Evolutionary conservation across 2,113 vertebrate genomes (phyloP), one percentile per base, ranked within the genome.

Genomic region (Nycticorax nycticorax): DNA sequence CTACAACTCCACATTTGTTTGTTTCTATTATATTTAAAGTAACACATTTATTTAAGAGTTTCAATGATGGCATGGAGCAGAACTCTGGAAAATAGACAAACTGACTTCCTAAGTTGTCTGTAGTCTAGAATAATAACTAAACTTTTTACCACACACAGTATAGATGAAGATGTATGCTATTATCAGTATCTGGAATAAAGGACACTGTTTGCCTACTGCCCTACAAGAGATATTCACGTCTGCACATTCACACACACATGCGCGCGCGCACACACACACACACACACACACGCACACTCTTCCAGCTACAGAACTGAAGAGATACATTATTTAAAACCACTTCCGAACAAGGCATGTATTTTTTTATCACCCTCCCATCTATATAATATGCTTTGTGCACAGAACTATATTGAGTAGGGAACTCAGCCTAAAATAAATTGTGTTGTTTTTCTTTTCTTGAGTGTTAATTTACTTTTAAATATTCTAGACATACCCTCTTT

Each of bases 381-480:
- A 72, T 63, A 94, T 97, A 91, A 94, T 53, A 52, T 48, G 69
- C 35, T 96, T 97, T 96, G 62, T 89, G 39, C 74, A 72, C 26
- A 91, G 92, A 96, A 93, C 69, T 90, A 15, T 95, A 92, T 63
- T 95, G 82, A 93, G 62, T 45, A 83, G 45, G 12, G 64, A 96
- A 95, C 82, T 93, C 80, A 89, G 76, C 62, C 50, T 72, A 89
- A 96, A 68, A 91, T 85, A 96, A 91, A 96, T 94, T 59, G 18
- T 63, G 32, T 77, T 94, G 37, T 10, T 91, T 77, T 80, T 88
- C 37, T 89, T 85, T 60, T 41, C n/a, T 63, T 72, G 26, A 68
- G 59, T 83, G 67, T 77, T 97, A 97, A 97, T 98, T 97, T 90
- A 69, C 85, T 96, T 97, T 92, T 95, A 89, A 75, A 92, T 94